A percentile compares a stretch with the other conserved stretches of the same genome.
phyloP scores from a whole-genome alignment of 2,888 invertebrate genomes.

The Dorcus hopei region DNA sequence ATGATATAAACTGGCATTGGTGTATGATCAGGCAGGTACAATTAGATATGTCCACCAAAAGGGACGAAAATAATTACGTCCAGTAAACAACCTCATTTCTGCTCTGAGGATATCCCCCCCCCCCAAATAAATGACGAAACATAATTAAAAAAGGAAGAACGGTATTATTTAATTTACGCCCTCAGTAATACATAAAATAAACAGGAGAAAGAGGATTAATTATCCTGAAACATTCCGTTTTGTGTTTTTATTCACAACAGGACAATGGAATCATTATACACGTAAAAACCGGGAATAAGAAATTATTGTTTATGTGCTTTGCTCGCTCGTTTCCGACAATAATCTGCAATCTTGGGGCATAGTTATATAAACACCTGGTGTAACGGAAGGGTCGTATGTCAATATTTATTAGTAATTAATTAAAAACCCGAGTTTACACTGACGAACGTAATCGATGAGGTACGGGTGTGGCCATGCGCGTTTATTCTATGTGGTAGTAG shows the following conservation, averaged over 20 bases:
- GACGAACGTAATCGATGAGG: conserved; percentile 15
- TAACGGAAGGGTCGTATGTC: conserved; percentile 20
- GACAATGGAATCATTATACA: not conserved
- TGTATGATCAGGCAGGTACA: no score
- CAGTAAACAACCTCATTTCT: no score
- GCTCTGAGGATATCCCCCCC: no score
- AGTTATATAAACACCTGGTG: conserved; percentile 23
- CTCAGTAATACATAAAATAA: no score
- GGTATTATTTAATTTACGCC: no score
- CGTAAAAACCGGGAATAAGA: not conserved
- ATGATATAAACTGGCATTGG: conserved; percentile 3
- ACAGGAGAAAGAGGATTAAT: no score
- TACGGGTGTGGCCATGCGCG: conserved; percentile 16
- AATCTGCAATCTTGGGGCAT: conserved; percentile 24
- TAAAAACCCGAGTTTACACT: conserved; percentile 23
- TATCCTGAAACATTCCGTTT: no score
- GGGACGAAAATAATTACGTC: no score
- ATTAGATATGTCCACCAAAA: no score
- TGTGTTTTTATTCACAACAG: no score
- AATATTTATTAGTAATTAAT: conserved; percentile 27
- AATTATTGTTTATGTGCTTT: not conserved
- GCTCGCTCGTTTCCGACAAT: conserved; percentile 15
- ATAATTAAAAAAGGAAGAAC: no score
- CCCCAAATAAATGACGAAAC: no score
- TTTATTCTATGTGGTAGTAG: not conserved